These are phyloP conservation scores for Neodontobutis hainanensis DNA, from an alignment of 2,113 vertebrate species.

Conservation along the genomic window DNA sequence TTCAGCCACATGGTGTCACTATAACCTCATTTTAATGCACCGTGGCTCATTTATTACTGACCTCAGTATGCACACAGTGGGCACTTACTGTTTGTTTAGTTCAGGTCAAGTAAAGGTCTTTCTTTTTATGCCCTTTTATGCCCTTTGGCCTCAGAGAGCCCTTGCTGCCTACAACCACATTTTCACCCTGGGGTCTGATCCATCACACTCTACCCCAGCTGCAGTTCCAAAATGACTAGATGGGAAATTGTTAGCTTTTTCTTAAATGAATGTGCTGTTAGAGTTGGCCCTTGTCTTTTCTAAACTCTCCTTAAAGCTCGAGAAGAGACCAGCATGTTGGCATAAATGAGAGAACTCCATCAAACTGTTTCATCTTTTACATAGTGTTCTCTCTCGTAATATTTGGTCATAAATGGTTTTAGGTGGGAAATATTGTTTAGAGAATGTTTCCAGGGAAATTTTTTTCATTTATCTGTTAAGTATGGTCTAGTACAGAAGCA, in stretches of 20 bases:
- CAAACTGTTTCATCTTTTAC: slow-evolving; percentile 39
- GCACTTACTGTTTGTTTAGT: slow-evolving; percentile 2
- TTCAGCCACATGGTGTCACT: slow-evolving; percentile 68
- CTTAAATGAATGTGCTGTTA: slow-evolving; percentile 41
- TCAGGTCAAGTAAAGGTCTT: slow-evolving; percentile 6
- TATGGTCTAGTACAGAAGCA: too few species aligned
- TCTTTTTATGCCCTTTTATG: slow-evolving; percentile 1
- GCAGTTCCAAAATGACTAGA: not conserved
- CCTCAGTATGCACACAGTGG: not conserved
- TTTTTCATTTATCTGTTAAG: not conserved
- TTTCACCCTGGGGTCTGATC: slow-evolving; percentile 12
- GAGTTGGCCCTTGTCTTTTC: slow-evolving; percentile 40
- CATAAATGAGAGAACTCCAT: slow-evolving; percentile 25
- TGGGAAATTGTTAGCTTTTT: slow-evolving; percentile 29
- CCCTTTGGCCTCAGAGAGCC: slow-evolving; percentile 50
- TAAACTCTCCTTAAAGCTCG: slow-evolving; percentile 34
- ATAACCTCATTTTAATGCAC: slow-evolving; percentile 15
- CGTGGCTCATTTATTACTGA: slow-evolving; percentile 18
- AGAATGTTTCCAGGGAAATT: not conserved
- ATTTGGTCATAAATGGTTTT: slow-evolving; percentile 23
- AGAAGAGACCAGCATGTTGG: slow-evolving; percentile 34
- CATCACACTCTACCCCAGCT: not conserved
- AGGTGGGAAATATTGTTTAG: not conserved
- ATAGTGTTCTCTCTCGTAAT: slow-evolving; percentile 30
- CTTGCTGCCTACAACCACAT: slow-evolving; percentile 31